Base-by-base conservation (phyloP, 2,113 vertebrate genomes). In the Meriones unguiculatus region DNA sequence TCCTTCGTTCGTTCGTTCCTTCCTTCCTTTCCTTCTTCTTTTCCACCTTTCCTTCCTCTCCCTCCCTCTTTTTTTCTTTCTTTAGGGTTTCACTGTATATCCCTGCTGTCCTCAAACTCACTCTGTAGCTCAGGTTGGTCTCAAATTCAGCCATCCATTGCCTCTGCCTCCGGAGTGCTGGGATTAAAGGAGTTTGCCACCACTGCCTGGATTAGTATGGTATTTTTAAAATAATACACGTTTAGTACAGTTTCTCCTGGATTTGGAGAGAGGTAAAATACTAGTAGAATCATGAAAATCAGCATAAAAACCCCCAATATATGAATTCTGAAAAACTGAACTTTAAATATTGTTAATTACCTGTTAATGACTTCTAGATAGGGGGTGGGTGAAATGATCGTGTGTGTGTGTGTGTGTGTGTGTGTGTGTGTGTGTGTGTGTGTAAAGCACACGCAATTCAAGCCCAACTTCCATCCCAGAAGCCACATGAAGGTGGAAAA, bases 251-350 rank as follows among this genome's bases (percentile, higher is more conserved):
- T 91, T 88, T 94, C 15, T 96, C 28, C 59, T 96, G 46, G 70
- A 88, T 76, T 89, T 85, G 72, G 38, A 38, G 73, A 86, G 62
- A 90, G 50, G 18, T 3, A 73, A 89, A 93, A 80, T 96, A 24
- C 64, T 69, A 14, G n/a, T 75, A 69, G 50, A 78, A 11, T 88
- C 93, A 93, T 8, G 14, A 97, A 38, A 89, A 90, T 91, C 65
- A 89, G 4, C 62, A 72, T 89, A 77, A 35, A 67, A 92, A 52
- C 4, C 8, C 52, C 18, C 10, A 50, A 4, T 93, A 20, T 91
- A 65, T 91, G 78, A 93, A 87, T 94, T 96, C 50, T 70, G 52
- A 80, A 93, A 75, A 86, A 84, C 18, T 92, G 14, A 96, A 78
- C 77, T 89, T 89, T 94, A 69, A 84, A 89, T 1, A 50, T 92